These are phyloP conservation scores for Mnemiopsis leidyi DNA, from an alignment of 37 sponge, comb jelly and placozoan species.

Conservation along the genomic window DNA sequence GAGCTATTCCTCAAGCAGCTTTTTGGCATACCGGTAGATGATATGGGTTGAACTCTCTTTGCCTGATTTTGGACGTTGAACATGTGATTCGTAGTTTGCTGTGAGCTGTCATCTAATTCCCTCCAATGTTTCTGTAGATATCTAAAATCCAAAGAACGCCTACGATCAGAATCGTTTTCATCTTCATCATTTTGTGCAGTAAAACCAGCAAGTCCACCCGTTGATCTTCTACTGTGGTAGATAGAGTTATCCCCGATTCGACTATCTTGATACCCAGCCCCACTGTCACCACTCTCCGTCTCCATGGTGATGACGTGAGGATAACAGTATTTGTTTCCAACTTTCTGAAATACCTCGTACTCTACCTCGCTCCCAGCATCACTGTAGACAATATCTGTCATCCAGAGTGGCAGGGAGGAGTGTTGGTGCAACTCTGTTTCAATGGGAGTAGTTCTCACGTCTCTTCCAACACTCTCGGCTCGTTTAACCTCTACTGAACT, in stretches of 20 bases:
- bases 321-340: neutral
- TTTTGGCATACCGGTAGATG: neutral
- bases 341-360: neutral
- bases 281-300: neutral
- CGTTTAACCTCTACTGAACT: neutral
- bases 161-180: neutral
- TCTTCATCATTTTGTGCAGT: neutral
- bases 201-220: neutral
- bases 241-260: neutral
- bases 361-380: neutral
- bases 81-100: neutral
- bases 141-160: neutral
- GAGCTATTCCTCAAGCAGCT: neutral
- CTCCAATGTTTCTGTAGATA: constrained; percentile 14
- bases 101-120: neutral
- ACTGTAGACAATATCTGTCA: neutral
- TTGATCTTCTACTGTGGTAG: neutral
- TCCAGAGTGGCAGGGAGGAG: neutral
- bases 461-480: neutral
- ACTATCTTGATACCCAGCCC: neutral
- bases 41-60: neutral
- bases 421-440: neutral
- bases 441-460: neutral
- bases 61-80: neutral
- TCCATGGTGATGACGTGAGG: neutral